phyloP scores from a whole-genome alignment of 2,888 invertebrate species.

The Capitulum mitella region DNA sequence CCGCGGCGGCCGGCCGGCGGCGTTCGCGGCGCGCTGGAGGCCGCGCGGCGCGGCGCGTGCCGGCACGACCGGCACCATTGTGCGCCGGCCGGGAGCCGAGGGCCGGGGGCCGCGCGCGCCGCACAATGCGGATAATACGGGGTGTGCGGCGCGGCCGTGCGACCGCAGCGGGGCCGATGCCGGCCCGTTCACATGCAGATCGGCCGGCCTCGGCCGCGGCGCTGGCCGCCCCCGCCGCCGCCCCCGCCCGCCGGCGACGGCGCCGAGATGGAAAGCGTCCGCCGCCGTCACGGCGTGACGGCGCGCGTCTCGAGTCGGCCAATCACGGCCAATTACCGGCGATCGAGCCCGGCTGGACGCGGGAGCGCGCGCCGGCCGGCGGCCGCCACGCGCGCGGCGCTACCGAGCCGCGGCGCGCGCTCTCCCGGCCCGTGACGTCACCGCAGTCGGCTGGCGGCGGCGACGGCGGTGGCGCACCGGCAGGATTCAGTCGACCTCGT shows the following conservation, averaged over 20 bases:
- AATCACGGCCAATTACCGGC: neutral
- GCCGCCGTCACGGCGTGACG: slow-evolving; percentile 4
- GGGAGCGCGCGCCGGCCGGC: neutral
- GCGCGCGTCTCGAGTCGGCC: neutral
- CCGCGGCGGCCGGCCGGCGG: no score
- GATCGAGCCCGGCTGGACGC: neutral
- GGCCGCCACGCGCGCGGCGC: neutral
- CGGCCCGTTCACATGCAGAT: slow-evolving; percentile 1
- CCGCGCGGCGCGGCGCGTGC: no score
- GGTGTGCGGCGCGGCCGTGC: no score
- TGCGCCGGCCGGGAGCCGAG: no score
- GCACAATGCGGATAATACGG: no score
- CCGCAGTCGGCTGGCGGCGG: neutral
- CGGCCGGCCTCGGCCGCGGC: neutral
- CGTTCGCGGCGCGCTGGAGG: no score
- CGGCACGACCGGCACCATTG: no score
- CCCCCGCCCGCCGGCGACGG: neutral
- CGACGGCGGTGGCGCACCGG: no score
- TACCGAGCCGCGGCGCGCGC: no score
- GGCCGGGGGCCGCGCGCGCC: no score
- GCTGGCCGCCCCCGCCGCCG: neutral
- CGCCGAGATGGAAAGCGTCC: neutral
- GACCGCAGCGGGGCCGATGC: neutral
- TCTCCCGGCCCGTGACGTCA: no score
- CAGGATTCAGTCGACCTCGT: no score